Base-by-base conservation (phyloP, 2,797 vertebrate genomes). In the Philypnodon macrostomus region DNA sequence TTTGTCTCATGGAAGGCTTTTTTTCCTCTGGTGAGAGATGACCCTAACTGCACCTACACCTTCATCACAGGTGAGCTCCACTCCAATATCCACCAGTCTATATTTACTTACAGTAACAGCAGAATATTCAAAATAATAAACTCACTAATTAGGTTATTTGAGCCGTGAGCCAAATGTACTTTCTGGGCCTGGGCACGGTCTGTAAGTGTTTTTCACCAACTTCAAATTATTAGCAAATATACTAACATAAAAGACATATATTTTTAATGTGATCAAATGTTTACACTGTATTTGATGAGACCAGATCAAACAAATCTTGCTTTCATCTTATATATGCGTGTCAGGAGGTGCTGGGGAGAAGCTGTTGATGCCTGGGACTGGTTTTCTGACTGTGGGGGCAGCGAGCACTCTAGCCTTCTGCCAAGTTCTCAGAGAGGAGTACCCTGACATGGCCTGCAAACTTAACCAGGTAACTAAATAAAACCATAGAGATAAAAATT, bases 1-100 rank as follows among this genome's bases (percentile, higher is more conserved):
- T 91, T 92, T 57, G 88, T 91, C 10, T 85, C 91, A 9, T 92
- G 91, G 91, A 91, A 92, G 70, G 70, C 86, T 0, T 93, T 90
- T 65, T 91, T 91, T 42, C 87, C 90, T 0, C 37, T 91, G 36
- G 86, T 91, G 52, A 87, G 76, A 63, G 91, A 92, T 4, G 79
- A 90, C 63, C 58, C 87, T 9, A 77, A 39, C 47, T 80, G 80
- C 3, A 91, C 90, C 30, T 93, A 94, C 77, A 92, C 92, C 17
- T 91, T 94, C 63, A 91, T 93, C 47, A 94, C 92, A 73, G 92
- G 92, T 91, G 61, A 79, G 67, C 45, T 14, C 6, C 6, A 2
- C 31, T 33, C 11, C 5, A 40, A 4, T 0, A 21, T 16, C 2
- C n/a, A 36, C n/a, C n/a, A n/a, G 16, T 19, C 35, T 37, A 11